phyloP scores from a whole-genome alignment of 2,113 vertebrate genomes.

The Amblyornis subalaris region DNA sequence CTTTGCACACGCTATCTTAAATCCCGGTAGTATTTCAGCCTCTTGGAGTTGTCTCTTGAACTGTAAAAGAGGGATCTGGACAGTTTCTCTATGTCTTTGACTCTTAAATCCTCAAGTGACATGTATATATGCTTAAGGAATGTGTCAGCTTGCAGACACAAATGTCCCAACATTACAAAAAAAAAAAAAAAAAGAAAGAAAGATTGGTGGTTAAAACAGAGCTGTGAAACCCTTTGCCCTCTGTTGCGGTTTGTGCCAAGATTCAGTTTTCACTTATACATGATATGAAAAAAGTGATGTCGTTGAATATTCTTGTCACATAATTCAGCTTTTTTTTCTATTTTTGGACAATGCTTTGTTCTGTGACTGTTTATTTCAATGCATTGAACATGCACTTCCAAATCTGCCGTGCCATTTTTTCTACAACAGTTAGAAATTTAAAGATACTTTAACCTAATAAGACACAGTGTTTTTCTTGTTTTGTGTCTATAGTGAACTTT shows the following conservation, averaged over 20 bases:
- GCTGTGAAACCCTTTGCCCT: not conserved
- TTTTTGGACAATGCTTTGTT: not conserved
- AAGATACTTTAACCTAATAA: not conserved
- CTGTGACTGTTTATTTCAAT: not conserved
- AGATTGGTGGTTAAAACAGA: not conserved
- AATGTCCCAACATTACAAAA: not conserved
- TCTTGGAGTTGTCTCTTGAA: not conserved
- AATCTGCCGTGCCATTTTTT: not conserved
- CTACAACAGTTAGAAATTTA: not conserved
- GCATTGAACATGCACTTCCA: not conserved
- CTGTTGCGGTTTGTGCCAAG: not conserved
- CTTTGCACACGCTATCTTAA: not conserved
- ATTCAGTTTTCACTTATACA: not conserved
- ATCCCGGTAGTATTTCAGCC: slow-evolving; percentile 12
- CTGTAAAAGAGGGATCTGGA: slow-evolving; percentile 21
- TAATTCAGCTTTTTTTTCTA: not conserved
- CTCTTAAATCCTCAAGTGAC: slow-evolving; percentile 1
- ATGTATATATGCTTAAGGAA: not conserved
- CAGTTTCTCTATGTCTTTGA: not conserved
- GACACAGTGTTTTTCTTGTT: not conserved
- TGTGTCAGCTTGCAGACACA: not conserved
- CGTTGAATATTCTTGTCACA: not conserved
- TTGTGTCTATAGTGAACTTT: not conserved
- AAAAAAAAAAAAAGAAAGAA: not conserved
- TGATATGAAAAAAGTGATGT: not conserved